A percentile compares a stretch with the other conserved stretches of the same genome.
Evolutionary conservation across 1,140 invertebrate species (phyloP).

Genomic region (Drosophila lacteicornis): DNA sequence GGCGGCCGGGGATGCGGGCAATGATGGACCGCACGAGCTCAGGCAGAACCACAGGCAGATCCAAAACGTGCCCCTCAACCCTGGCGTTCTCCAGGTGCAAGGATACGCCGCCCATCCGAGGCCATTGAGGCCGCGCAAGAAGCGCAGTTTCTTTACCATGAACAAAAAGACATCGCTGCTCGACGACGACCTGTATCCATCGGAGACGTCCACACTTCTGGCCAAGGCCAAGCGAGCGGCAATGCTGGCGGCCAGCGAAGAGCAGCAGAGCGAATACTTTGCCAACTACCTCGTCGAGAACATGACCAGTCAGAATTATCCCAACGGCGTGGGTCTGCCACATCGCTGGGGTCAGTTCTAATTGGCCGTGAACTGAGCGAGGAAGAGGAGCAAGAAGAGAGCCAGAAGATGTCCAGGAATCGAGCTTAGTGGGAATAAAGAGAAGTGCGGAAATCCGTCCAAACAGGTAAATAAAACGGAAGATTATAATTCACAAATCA

Average conservation of each 20-base stretch:
- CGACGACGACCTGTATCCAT: slow-evolving; percentile 20
- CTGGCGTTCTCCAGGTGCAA: slow-evolving; percentile 12
- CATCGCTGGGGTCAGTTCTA: slow-evolving; percentile 64
- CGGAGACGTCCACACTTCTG: slow-evolving; percentile 50
- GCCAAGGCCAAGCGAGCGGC: slow-evolving; percentile 44
- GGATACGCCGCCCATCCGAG: slow-evolving; percentile 1
- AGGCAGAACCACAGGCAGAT: slow-evolving; percentile 28
- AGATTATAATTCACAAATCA: background rate
- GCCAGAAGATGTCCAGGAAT: background rate
- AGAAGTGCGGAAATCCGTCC: background rate
- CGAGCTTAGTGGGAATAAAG: background rate
- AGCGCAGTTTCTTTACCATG: slow-evolving; percentile 60
- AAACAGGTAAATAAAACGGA: background rate
- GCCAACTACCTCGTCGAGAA: slow-evolving; percentile 61
- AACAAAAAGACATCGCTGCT: slow-evolving; percentile 19
- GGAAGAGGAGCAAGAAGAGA: too few species aligned
- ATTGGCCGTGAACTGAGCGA: slow-evolving; percentile 1
- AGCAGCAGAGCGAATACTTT: slow-evolving; percentile 53
- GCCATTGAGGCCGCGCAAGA: slow-evolving; percentile 44
- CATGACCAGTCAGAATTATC: slow-evolving; percentile 68
- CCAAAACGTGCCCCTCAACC: slow-evolving; percentile 56
- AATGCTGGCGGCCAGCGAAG: slow-evolving; percentile 19
- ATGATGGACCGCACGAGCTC: slow-evolving; percentile 21
- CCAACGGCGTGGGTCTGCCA: slow-evolving; percentile 62
- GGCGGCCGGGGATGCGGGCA: slow-evolving; percentile 14